Base-by-base conservation (phyloP, 2,113 vertebrate genomes). In the Corydoras maculifer region DNA sequence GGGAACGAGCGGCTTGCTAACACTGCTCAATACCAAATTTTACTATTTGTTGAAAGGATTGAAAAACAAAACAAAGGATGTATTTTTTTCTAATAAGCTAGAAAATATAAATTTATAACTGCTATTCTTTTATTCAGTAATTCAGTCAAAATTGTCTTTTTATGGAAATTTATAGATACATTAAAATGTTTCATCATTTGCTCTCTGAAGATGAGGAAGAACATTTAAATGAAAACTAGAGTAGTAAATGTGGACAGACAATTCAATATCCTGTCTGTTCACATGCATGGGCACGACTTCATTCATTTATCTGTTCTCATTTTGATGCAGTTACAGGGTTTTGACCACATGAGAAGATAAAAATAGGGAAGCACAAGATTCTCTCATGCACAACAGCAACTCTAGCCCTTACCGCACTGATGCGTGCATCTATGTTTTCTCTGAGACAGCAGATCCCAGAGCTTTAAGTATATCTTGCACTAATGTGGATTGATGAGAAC, bases 391-490 rank as follows among this genome's bases (percentile, higher is more conserved):
- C 29, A 53, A 53, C 35, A 65, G 18, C 18, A 25, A 25, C 2
- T 25, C 18, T 25, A 25, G 62, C 25, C 53, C 9, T 25, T 49
- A 4, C 62, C 58, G 3, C 13, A 5, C 10, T 70, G 30, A 62
- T 70, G 35, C n/a, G 58, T 8, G 25, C 3, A 50, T 43, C 35
- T 43, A 43, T 50, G 35, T 13, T 65, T 54, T 55, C 43, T 30
- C 13, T 6, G 30, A 59, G 13, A 51, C 48, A 9, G 13, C 25
- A 15, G 35, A 31, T 58, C 35, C 43, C 62, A 58, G 8, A 11
- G n/a, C 54, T 65, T 72, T 64, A 58, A 58, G 70, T 31, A 13
- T 53, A 72, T 72, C 53, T n/a, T 72, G 54, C 62, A 59, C 18
- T 65, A 58, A 50, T 58, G 30, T 50, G 35, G 35, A 72, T 64